A percentile compares a stretch with the other conserved stretches of the same genome.
Conservation (phyloP, 1,140 invertebrate genomes). For the Aphaenogaster ashmeadi region DNA sequence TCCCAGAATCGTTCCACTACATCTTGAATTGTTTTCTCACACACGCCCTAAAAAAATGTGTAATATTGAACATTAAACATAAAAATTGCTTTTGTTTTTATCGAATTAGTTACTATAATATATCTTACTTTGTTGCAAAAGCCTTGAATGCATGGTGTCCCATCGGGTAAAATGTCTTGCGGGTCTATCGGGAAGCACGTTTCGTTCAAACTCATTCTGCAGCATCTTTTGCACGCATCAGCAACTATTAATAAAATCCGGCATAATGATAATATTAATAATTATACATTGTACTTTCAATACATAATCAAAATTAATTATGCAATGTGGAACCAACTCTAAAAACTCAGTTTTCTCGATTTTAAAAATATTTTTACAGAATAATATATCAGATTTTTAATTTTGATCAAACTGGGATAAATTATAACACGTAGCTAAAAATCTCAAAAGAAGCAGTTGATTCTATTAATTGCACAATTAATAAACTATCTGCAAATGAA, state of each 20-base stretch:
- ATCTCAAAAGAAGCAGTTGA: background rate
- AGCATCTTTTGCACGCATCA: slow-evolving; percentile 96
- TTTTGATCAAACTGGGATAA: background rate
- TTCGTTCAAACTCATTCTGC: slow-evolving; percentile 95
- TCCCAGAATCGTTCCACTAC: slow-evolving; percentile 98
- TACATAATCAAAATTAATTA: background rate
- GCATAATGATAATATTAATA: slow-evolving; percentile 37
- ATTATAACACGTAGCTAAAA: background rate
- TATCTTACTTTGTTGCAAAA: slow-evolving; percentile 95
- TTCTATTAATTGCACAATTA: background rate
- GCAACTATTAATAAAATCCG: slow-evolving; percentile 88
- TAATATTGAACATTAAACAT: background rate
- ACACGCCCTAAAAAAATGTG: slow-evolving; percentile 91
- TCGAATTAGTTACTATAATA: slow-evolving; percentile 44
- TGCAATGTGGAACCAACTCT: background rate
- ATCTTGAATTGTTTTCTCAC: slow-evolving; percentile 97
- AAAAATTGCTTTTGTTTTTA: slow-evolving; percentile 8
- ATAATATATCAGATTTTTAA: background rate
- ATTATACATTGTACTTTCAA: background rate
- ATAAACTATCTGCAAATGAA: background rate
- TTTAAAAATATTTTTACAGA: background rate
- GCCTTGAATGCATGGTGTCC: slow-evolving; percentile 98
- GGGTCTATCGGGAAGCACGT: slow-evolving; percentile 96
- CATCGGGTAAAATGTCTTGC: slow-evolving; percentile 95
- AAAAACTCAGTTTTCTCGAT: background rate